Percentiles rank a stretch among this genome's conserved stretches.
Conservation (phyloP, 2,113 vertebrate species). For the Carassius carassius region DNA sequence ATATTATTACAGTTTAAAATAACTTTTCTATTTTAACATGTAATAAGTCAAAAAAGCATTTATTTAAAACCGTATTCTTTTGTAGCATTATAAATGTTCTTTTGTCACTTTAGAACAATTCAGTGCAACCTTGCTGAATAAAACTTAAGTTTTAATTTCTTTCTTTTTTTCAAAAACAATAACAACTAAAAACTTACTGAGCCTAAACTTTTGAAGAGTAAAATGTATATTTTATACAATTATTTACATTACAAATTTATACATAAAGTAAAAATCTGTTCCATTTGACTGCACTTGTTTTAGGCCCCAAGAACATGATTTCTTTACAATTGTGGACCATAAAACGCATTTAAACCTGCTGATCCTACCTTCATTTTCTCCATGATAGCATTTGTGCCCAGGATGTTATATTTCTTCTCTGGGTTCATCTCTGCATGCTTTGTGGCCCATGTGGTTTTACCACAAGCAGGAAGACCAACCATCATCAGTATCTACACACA, state of each 20-base stretch:
- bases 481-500: constrained; percentile 86
- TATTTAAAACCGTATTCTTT: no score
- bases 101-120: no score
- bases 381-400: constrained; percentile 94
- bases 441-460: constrained; percentile 89
- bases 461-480: constrained; percentile 88
- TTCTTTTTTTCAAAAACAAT: no score
- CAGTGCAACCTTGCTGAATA: no score
- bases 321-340: neutral
- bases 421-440: constrained; percentile 83
- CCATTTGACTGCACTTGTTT: neutral
- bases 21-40: no score
- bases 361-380: constrained; percentile 89
- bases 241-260: neutral
- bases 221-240: neutral
- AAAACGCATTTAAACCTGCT: neutral
- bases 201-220: neutral
- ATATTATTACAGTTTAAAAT: neutral
- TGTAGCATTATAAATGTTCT: no score
- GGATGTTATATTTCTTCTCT: constrained; percentile 88
- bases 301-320: neutral
- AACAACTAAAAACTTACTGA: neutral
- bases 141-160: no score
- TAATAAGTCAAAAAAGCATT: no score
- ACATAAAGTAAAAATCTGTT: neutral